Conservation (phyloP, 2,113 vertebrate species). For the Sapayoa aenigma region DNA sequence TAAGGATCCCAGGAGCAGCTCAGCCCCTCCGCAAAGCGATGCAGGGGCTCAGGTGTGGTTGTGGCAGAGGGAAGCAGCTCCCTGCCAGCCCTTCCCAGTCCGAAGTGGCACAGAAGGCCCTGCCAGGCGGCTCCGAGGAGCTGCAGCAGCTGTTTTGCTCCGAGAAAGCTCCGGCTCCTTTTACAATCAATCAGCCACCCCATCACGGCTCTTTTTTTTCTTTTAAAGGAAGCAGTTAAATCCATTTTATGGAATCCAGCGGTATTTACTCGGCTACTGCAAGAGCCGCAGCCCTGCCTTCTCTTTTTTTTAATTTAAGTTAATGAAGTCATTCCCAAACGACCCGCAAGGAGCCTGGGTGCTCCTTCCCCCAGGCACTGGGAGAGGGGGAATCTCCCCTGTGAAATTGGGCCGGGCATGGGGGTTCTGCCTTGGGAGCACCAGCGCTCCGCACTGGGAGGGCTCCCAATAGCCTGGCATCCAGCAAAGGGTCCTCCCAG, state of each 20-base stretch:
- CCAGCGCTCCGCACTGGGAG: neutral
- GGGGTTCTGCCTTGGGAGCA: neutral
- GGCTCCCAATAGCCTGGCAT: neutral
- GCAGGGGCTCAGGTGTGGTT: accelerated
- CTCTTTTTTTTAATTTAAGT: neutral
- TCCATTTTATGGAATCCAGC: slow-evolving; percentile 63
- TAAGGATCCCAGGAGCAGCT: neutral
- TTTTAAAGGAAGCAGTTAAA: slow-evolving; percentile 65
- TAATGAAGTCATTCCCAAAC: slow-evolving; percentile 27
- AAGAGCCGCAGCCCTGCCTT: slow-evolving; percentile 11
- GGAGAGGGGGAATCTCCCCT: accelerated
- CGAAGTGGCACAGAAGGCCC: neutral
- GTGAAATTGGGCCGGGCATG: accelerated
- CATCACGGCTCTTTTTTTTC: slow-evolving; percentile 20
- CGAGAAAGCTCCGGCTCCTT: slow-evolving; percentile 12
- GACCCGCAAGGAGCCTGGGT: neutral
- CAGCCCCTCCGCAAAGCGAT: accelerated
- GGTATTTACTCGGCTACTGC: slow-evolving; percentile 67
- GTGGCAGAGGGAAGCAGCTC: accelerated
- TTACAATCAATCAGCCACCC: slow-evolving; percentile 56
- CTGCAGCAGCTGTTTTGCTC: slow-evolving; percentile 17
- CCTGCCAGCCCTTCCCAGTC: accelerated
- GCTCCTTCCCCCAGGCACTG: neutral
- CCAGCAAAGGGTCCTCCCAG: neutral
- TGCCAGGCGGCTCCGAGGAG: neutral